Conservation (phyloP, 1,140 invertebrate genomes). For the Reticulitermes speratus region DNA sequence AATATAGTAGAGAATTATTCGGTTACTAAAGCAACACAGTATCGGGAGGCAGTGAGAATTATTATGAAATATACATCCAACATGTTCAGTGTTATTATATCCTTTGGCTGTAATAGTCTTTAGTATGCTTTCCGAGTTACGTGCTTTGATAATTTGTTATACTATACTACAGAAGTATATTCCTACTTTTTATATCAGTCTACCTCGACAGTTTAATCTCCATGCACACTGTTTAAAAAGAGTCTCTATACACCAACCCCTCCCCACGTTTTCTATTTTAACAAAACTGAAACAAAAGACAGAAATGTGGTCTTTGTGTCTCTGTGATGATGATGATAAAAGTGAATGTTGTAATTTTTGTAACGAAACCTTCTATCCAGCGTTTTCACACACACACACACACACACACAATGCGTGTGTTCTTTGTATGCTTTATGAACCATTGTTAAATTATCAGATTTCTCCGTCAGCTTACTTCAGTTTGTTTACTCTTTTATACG, state of each 20-base stretch:
- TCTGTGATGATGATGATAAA: neutral
- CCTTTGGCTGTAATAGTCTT: neutral
- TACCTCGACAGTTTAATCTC: constrained; percentile 11
- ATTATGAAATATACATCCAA: neutral
- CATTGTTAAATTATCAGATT: neutral
- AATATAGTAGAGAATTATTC: neutral
- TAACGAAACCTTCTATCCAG: neutral
- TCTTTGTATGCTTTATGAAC: neutral
- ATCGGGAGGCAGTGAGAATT: neutral
- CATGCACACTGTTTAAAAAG: neutral
- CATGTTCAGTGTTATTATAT: neutral
- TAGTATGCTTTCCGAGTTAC: neutral
- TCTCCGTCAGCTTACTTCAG: neutral
- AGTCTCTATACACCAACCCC: neutral
- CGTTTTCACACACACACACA: neutral
- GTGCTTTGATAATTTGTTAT: constrained; percentile 7
- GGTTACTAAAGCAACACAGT: neutral
- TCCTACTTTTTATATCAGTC: neutral
- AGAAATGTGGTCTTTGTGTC: neutral
- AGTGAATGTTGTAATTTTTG: neutral
- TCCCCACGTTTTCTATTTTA: neutral
- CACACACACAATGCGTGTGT: too few species aligned
- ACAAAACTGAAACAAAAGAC: neutral
- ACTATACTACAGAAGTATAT: neutral
- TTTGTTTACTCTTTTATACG: neutral